A percentile compares a stretch with the other conserved stretches of the same genome.
These are phyloP conservation scores for Drosophila atripex DNA, from an alignment of 2,888 invertebrate species.

Conservation along the genomic window DNA sequence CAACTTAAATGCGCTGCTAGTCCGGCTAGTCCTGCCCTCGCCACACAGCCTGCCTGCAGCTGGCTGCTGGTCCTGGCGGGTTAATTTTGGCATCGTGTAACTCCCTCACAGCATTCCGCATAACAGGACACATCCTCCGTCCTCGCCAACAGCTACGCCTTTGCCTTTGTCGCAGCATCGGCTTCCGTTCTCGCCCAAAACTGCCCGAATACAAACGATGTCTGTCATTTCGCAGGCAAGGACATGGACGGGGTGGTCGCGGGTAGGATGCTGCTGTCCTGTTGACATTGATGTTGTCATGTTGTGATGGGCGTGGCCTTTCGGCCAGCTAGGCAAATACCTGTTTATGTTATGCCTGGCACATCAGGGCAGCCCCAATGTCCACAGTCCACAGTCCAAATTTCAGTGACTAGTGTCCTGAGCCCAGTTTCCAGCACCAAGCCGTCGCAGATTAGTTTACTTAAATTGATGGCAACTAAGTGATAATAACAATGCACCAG, in stretches of 20 bases:
- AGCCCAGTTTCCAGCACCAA: conserved; percentile 13
- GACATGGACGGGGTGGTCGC: conserved; percentile 32
- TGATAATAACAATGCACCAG: conserved; percentile 62
- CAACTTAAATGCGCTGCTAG: conserved; percentile 73
- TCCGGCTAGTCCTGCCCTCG: conserved; percentile 26
- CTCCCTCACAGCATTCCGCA: conserved; percentile 39
- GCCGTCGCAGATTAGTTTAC: conserved; percentile 74
- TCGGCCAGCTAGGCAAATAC: conserved; percentile 65
- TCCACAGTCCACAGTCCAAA: conserved; percentile 15
- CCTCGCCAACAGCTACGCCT: conserved; percentile 13
- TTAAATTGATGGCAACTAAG: conserved; percentile 79
- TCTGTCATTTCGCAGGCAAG: conserved; percentile 42
- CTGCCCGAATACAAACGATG: conserved; percentile 32
- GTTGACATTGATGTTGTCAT: conserved; percentile 72
- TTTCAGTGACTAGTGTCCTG: conserved; percentile 39
- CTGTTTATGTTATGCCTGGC: conserved; percentile 69
- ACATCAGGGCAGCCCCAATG: conserved; percentile 29
- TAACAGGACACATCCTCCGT: conserved; percentile 2
- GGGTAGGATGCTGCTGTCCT: conserved; percentile 47
- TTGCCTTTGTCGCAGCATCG: background rate
- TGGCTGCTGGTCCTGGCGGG: conserved; percentile 57
- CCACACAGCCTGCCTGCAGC: conserved; percentile 23
- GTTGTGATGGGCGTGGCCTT: conserved; percentile 59
- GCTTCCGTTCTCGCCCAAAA: background rate
- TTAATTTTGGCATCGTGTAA: conserved; percentile 72